Evolutionary conservation across 2,888 invertebrate species (phyloP).

Genomic region (Mesoligia furuncula): DNA sequence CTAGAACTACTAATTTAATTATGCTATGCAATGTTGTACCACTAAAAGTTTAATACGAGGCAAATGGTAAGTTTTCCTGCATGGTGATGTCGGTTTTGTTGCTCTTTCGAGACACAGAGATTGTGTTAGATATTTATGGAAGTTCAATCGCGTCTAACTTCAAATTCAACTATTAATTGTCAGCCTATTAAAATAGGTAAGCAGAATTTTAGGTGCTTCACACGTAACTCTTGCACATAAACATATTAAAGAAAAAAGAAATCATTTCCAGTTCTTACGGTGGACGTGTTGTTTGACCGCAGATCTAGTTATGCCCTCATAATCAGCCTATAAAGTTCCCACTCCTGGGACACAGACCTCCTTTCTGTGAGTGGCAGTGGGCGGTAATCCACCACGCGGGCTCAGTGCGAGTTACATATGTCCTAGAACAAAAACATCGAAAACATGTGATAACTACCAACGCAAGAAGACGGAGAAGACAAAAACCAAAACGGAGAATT

Average conservation of each 20-base stretch:
- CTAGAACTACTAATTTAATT: conserved; percentile 59
- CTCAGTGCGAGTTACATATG: too few relatives aligned
- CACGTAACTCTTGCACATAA: not conserved
- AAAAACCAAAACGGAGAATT: too few relatives aligned
- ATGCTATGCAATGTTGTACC: conserved; percentile 46
- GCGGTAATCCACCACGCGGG: too few relatives aligned
- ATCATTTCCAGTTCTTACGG: not conserved
- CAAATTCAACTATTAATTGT: not conserved
- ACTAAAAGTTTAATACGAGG: conserved; percentile 32
- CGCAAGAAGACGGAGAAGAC: too few relatives aligned
- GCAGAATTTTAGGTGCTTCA: not conserved
- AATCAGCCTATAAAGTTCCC: too few relatives aligned
- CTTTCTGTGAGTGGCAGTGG: too few relatives aligned
- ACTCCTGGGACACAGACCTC: too few relatives aligned
- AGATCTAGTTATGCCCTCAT: not conserved
- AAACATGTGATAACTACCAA: too few relatives aligned
- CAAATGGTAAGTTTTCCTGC: conserved; percentile 27
- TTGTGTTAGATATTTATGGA: not conserved
- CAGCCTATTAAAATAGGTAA: not conserved
- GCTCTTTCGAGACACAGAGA: not conserved
- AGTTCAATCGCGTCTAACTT: not conserved
- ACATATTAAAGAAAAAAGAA: not conserved
- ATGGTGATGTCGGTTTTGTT: conserved; percentile 3
- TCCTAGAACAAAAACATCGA: too few relatives aligned
- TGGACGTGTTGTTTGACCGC: not conserved